These are phyloP conservation scores for Tringa solitaria DNA, from an alignment of 2,113 vertebrate species.

Conservation along the genomic window DNA sequence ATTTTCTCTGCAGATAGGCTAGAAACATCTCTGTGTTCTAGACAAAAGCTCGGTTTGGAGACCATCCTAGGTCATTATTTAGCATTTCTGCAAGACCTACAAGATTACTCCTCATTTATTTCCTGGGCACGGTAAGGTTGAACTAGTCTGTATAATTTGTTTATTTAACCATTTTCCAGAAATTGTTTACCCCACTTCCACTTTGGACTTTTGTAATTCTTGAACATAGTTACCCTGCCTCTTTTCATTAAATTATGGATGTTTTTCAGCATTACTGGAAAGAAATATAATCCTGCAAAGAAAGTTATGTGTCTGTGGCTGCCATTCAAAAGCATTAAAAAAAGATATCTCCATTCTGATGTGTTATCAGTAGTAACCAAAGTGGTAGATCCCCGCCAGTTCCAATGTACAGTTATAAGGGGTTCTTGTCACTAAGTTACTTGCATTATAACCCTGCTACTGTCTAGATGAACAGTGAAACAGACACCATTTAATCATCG, in stretches of 20 bases:
- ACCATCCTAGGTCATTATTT: constrained; percentile 28
- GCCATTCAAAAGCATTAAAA: not conserved
- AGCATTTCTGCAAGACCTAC: constrained; percentile 37
- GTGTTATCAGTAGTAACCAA: not conserved
- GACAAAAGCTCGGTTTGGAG: constrained; percentile 45
- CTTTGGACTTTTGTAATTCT: not conserved
- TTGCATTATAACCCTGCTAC: not conserved
- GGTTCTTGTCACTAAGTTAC: not conserved
- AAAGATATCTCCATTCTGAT: not conserved
- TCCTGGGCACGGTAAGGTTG: constrained; percentile 36
- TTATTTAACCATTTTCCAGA: not conserved
- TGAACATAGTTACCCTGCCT: not conserved
- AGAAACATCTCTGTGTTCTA: constrained; percentile 21
- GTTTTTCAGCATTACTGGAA: not conserved
- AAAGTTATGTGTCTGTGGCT: not conserved
- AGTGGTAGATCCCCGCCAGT: not conserved
- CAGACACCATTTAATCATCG: not conserved
- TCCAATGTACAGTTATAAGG: not conserved
- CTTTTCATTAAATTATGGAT: not conserved
- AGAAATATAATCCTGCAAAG: not conserved
- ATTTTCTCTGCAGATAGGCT: not conserved
- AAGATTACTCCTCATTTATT: not conserved
- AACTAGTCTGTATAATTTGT: not conserved
- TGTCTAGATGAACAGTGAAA: not conserved
- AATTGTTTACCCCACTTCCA: not conserved